These are phyloP conservation scores for Drosophila elegans DNA, from an alignment of 1,140 invertebrate genomes.

Conservation along the genomic window DNA sequence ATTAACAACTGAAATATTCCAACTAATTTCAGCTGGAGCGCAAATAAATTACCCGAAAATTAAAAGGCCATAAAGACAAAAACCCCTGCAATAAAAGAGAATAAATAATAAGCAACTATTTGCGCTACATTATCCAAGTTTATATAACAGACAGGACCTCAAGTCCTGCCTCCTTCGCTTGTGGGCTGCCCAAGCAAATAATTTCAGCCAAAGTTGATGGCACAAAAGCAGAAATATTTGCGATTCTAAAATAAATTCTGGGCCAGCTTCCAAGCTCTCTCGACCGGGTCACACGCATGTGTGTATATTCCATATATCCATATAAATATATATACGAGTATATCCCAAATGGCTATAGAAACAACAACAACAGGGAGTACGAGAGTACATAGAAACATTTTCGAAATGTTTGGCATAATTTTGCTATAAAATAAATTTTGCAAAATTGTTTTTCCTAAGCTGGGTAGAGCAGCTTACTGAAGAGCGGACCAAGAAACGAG, in stretches of 20 bases:
- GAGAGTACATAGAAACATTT: slow-evolving; percentile 81
- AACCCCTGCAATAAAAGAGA: slow-evolving; percentile 57
- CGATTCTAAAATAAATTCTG: slow-evolving; percentile 82
- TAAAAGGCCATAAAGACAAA: slow-evolving; percentile 50
- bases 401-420: slow-evolving; percentile 82
- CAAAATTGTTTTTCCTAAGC: slow-evolving; percentile 83
- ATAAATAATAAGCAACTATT: slow-evolving; percentile 83
- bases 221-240: slow-evolving; percentile 75
- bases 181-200: slow-evolving; percentile 65
- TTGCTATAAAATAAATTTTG: slow-evolving; percentile 84
- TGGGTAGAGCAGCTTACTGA: slow-evolving; percentile 75
- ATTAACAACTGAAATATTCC: slow-evolving; percentile 78
- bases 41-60: slow-evolving; percentile 67
- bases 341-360: slow-evolving; percentile 54
- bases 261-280: slow-evolving; percentile 37
- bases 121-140: slow-evolving; percentile 81
- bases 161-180: neutral
- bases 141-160: slow-evolving; percentile 62
- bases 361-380: slow-evolving; percentile 12
- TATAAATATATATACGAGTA: slow-evolving; percentile 21
- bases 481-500: slow-evolving; percentile 37
- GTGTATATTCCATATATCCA: slow-evolving; percentile 12
- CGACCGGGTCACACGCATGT: slow-evolving; percentile 41
- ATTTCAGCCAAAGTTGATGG: slow-evolving; percentile 76
- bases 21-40: slow-evolving; percentile 71